These are phyloP conservation scores for Drosophila tanythrix DNA, from an alignment of 2,888 invertebrate genomes.

Conservation along the genomic window DNA sequence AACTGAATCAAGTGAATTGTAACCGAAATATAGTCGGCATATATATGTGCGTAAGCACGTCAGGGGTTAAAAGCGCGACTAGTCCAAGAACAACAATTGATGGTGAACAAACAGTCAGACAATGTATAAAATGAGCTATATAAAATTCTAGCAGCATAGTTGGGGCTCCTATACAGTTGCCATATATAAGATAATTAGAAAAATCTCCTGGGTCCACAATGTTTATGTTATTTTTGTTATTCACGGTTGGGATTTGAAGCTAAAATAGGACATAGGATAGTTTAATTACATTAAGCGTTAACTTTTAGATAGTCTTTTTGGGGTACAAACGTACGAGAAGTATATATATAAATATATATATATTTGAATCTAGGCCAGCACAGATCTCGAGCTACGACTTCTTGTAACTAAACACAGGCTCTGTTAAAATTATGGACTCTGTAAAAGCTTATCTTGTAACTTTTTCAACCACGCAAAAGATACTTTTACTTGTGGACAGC, in stretches of 20 bases:
- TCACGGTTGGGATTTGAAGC: conserved; percentile 2
- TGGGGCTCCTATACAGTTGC: not conserved
- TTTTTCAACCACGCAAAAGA: not conserved
- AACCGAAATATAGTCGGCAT: conserved; percentile 22
- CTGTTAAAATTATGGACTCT: not conserved
- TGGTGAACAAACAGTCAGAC: conserved; percentile 10
- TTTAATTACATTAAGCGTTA: not conserved
- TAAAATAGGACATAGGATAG: not conserved
- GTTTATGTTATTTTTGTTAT: conserved; percentile 5
- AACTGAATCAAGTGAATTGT: conserved; percentile 58
- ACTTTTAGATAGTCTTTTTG: not conserved
- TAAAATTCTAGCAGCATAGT: not conserved
- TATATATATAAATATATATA: not conserved
- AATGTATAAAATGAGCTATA: conserved; percentile 23
- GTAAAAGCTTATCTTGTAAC: not conserved
- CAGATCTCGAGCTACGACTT: not conserved
- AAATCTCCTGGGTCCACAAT: not conserved
- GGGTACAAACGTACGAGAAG: not conserved
- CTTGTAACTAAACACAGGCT: not conserved
- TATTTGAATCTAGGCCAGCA: not conserved
- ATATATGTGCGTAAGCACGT: conserved; percentile 37
- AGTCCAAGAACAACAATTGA: not conserved
- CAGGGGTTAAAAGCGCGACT: conserved; percentile 44
- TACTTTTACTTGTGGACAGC: not conserved
- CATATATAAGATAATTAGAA: conserved; percentile 18